Evolutionary conservation across 1,140 invertebrate species (phyloP).

Genomic region (Pygmarrhopalites habei): DNA sequence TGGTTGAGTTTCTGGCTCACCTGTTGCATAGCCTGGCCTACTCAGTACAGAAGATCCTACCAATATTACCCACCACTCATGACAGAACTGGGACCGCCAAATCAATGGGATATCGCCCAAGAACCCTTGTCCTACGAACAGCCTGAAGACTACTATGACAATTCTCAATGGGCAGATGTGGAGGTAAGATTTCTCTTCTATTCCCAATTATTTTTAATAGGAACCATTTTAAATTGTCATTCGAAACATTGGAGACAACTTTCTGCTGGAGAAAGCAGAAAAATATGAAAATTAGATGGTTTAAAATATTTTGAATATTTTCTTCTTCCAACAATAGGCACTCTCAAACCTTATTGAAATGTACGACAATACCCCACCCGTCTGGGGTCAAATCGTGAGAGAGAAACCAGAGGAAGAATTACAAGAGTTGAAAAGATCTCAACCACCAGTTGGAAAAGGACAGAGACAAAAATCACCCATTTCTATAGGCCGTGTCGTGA

Average conservation of each 20-base stretch:
- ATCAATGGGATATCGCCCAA: conserved; percentile 26
- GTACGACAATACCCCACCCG: conserved; percentile 12
- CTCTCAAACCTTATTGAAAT: conserved; percentile 18
- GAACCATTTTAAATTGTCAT: too few relatives aligned
- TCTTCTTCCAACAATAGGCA: conserved; percentile 5
- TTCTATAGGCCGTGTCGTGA: background rate
- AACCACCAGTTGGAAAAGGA: background rate
- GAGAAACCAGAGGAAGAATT: conserved; percentile 32
- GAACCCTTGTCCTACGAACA: conserved; percentile 18
- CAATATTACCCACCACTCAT: conserved; percentile 15
- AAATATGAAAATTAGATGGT: too few relatives aligned
- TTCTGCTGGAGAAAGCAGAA: too few relatives aligned
- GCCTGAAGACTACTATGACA: conserved; percentile 15
- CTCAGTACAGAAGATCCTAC: conserved; percentile 16
- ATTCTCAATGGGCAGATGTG: background rate
- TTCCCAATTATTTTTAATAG: too few relatives aligned
- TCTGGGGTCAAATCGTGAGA: conserved; percentile 24
- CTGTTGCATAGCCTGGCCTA: conserved; percentile 20
- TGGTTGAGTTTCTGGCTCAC: conserved; percentile 8
- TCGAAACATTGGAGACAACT: too few relatives aligned
- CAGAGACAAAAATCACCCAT: background rate
- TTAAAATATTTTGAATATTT: too few relatives aligned
- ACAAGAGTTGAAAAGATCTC: conserved; percentile 26
- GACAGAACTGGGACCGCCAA: background rate
- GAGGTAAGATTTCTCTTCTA: too few relatives aligned